Conservation (phyloP, 2,888 invertebrate species). For the Calephelis perditalis region DNA sequence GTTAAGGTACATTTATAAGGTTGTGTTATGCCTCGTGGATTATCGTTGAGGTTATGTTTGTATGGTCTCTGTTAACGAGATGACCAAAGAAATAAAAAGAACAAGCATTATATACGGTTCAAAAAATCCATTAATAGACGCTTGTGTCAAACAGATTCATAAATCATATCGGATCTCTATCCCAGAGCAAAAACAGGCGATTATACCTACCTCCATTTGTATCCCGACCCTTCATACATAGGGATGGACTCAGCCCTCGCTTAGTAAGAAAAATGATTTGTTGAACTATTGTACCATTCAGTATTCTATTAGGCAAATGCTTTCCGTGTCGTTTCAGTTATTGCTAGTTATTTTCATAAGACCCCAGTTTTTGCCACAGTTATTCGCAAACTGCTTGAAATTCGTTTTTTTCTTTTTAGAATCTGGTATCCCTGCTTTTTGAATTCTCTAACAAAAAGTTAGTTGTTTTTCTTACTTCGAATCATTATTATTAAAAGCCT, state of each 20-base stretch:
- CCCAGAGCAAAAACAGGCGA: conserved; percentile 29
- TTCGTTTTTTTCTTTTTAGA: no score
- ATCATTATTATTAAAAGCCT: no score
- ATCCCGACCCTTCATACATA: conserved; percentile 32
- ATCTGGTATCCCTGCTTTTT: no score
- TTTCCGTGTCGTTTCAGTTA: conserved; percentile 2
- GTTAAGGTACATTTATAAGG: no score
- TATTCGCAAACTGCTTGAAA: no score
- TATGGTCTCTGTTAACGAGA: no score
- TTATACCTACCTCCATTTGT: conserved; percentile 27
- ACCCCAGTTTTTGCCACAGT: background rate
- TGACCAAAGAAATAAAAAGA: no score
- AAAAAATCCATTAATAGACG: conserved; percentile 11
- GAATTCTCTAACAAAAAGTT: no score
- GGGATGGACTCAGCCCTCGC: conserved; percentile 25
- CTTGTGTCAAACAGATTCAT: conserved; percentile 20
- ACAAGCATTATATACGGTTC: background rate
- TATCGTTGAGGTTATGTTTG: no score
- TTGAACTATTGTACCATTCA: conserved; percentile 23
- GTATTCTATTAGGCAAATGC: conserved; percentile 30
- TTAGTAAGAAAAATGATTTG: conserved; percentile 31
- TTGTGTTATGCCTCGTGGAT: no score
- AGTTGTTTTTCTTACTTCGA: no score
- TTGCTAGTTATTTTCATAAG: conserved; percentile 1
- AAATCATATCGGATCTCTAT: conserved; percentile 28